Evolutionary conservation across 2,113 vertebrate species (phyloP), one percentile per base, ranked within the genome.

Genomic region (Fregata magnificens): DNA sequence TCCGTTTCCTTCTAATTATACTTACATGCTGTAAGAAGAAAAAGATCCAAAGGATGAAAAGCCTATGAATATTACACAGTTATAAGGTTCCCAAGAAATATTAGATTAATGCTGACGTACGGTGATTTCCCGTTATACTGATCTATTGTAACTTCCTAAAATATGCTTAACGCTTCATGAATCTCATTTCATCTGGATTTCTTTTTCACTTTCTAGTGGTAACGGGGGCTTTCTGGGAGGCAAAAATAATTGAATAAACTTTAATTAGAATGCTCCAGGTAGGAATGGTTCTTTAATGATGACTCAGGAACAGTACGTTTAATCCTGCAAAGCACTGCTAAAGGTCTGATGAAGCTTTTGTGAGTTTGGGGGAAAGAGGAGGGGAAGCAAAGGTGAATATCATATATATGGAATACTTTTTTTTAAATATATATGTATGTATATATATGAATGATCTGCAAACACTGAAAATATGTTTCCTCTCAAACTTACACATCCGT

Each of bases 221-320:
- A 93, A 77, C n/a, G n/a, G 11, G 21, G 42, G n/a, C 59, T 93
- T 87, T 94, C 83, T 81, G 83, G 45, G 29, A 91, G 79, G 59
- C 52, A 80, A 16, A 92, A 92, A 81, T 83, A 89, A 96, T 38
- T 92, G 67, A 95, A 95, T 77, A 66, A 84, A 52, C 29, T 91
- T 95, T 95, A 97, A 93, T 96, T 96, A 95, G 32, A 92, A 58
- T 82, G 50, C 16, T 94, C 18, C 61, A 96, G 88, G 79, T 93
- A 66, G 50, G 42, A 97, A 90, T 32, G 47, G 5, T 18, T 95
- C 61, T 72, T 40, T 81, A 92, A 81, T 59, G 59, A 73, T 32
- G 58, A n/a, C 20, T 95, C n/a, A 82, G 2, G 2, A 95, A 76
- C 34, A 86, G 28, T 4, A 16, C 18, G 24, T 97, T 95, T 91